phyloP scores from a whole-genome alignment of 2,113 vertebrate species.

The Sardina pilchardus region DNA sequence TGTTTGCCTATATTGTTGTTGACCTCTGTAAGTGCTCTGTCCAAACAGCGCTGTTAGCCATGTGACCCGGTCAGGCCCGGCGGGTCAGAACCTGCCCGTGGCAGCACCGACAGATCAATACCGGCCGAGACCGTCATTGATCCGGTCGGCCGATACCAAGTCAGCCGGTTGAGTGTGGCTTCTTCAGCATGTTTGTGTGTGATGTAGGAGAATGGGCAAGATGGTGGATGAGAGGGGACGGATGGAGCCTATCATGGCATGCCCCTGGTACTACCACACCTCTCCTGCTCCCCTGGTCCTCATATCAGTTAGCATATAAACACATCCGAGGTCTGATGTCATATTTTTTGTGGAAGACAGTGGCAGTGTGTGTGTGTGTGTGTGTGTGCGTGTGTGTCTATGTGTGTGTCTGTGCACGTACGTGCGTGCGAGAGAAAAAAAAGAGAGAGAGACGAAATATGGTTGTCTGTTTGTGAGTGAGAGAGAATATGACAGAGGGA shows the following conservation, averaged over 20 bases:
- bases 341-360: not conserved
- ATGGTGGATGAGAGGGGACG: too few relatives aligned
- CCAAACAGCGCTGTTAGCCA: constrained; percentile 56
- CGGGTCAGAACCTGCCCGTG: constrained; percentile 51
- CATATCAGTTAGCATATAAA: constrained; percentile 34
- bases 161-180: constrained; percentile 41
- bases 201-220: constrained; percentile 27
- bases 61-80: constrained; percentile 43
- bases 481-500: constrained; percentile 19
- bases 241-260: not conserved
- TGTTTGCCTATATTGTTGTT: constrained; percentile 50
- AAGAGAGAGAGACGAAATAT: constrained; percentile 4
- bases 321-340: constrained; percentile 15
- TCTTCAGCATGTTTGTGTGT: constrained; percentile 45
- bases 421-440: not conserved
- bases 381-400: constrained; percentile 7
- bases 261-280: not conserved
- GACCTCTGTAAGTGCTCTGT: constrained; percentile 56
- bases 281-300: not conserved
- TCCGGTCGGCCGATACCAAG: constrained; percentile 55
- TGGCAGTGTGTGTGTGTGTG: not conserved
- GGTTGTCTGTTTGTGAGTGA: not conserved
- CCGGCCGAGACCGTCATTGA: constrained; percentile 53
- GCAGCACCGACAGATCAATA: constrained; percentile 62
- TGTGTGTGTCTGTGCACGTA: not conserved